A percentile compares a stretch with the other conserved stretches of the same genome.
Evolutionary conservation across 2,797 vertebrate genomes (phyloP).

Genomic region (Lacerta agilis): DNA sequence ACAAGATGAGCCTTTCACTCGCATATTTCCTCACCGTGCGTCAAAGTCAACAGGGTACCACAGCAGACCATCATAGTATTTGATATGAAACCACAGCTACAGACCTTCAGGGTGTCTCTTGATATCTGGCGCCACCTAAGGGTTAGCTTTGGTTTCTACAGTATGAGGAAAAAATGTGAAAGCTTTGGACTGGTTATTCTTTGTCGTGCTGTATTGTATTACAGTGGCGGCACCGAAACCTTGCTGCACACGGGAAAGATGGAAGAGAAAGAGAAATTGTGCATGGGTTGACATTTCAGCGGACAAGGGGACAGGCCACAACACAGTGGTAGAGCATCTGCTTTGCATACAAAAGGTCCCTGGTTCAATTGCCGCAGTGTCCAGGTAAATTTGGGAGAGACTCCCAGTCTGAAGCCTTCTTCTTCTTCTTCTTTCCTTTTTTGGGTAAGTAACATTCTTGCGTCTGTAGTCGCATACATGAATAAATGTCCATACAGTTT

Average conservation of each 20-base stretch:
- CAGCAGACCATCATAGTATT: not conserved
- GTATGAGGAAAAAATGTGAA: not conserved
- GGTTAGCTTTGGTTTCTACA: slow-evolving; percentile 4
- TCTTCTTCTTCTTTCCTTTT: no score
- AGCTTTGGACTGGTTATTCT: not conserved
- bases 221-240: not conserved
- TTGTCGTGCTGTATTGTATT: not conserved
- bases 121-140: slow-evolving; percentile 29
- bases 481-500: no score
- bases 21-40: not conserved
- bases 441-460: no score
- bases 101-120: not conserved
- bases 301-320: no score
- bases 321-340: no score
- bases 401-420: no score
- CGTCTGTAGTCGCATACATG: no score
- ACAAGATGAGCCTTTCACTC: not conserved
- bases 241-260: not conserved
- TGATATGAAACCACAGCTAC: not conserved
- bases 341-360: no score
- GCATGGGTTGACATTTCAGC: not conserved
- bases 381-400: no score
- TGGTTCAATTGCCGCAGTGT: no score
- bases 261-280: not conserved
- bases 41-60: not conserved